Percentiles rank a stretch among this genome's conserved stretches.
These are phyloP conservation scores for Euwallacea similis DNA, from an alignment of 1,140 invertebrate genomes.

Conservation along the genomic window DNA sequence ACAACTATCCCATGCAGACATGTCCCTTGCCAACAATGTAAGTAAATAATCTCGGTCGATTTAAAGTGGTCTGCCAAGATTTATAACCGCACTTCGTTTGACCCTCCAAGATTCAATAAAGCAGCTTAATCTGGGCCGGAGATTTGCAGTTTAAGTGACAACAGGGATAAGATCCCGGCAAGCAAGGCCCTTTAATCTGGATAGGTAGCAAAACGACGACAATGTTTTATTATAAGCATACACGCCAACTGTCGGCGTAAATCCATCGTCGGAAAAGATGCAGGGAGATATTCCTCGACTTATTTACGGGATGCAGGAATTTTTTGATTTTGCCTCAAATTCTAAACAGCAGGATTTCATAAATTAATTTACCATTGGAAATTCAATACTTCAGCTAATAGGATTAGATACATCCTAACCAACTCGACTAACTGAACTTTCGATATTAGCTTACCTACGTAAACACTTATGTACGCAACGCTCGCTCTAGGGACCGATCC, in stretches of 20 bases:
- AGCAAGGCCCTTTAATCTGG: slow-evolving; percentile 34
- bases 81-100: slow-evolving; percentile 29
- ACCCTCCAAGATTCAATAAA: slow-evolving; percentile 37
- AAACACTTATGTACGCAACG: slow-evolving; percentile 15
- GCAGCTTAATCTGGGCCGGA: slow-evolving; percentile 32
- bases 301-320: no score
- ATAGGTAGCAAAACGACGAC: slow-evolving; percentile 36
- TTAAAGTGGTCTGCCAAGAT: slow-evolving; percentile 5
- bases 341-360: no score
- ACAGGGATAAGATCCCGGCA: slow-evolving; percentile 34
- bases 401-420: slow-evolving; percentile 9
- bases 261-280: slow-evolving; percentile 26
- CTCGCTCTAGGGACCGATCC: slow-evolving; percentile 4
- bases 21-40: neutral
- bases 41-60: slow-evolving; percentile 7
- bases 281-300: slow-evolving; percentile 9
- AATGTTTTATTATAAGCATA: slow-evolving; percentile 38
- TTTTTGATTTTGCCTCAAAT: no score
- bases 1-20: no score
- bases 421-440: slow-evolving; percentile 1
- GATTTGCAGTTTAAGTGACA: slow-evolving; percentile 38
- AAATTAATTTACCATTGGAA: no score
- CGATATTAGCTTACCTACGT: slow-evolving; percentile 11
- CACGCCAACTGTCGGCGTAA: slow-evolving; percentile 32
- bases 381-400: neutral